Base-by-base conservation (phyloP, 2,888 invertebrate species). In the Tuberolachnus salignus region DNA sequence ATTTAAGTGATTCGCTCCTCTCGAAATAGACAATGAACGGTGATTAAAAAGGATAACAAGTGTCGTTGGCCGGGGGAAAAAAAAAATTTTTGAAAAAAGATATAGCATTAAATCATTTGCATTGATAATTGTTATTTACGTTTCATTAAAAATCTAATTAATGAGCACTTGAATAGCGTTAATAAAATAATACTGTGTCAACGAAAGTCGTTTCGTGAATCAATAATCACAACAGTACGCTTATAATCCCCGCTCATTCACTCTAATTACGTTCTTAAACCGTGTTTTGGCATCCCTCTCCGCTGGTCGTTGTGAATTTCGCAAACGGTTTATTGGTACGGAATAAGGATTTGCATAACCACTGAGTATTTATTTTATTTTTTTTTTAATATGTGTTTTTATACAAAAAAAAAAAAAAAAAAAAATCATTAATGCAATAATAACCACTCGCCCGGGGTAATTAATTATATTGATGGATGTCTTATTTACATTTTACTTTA, bases 71-170 rank as follows among this genome's bases (percentile, higher is more conserved):
- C 11, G 14, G 19, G 53, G 26, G 16, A 13, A 49, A 61, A 19
- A 34, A 8, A 21, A 34, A 53, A 53, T 57, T 26, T 10, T 4
- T 26, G n/a, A 21, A 6, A 11, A 14, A 26, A 49, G 19, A 46
- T 44, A 49, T 19, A 34, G 46, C 2, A 49, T 61, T 72, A 72
- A 72, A 26, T 49, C 49, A 49, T 49, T 61, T 34, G 19, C 23
- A 57, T 71, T 49, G 59, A 34, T 34, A 26, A 59, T 71, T 71
- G n/a, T 49, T 72, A 14, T 72, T 72, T 49, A 72, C 14, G 46
- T 71, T 72, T 61, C 34, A 72, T 72, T 19, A 61, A 61, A 72
- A 72, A 26, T 19, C 13, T 49, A 72, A 72, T 72, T 49, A 72
- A 61, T 49, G 14, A 19, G 19, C 14, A 61, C 59, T 61, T 23